Evolutionary conservation across 37 sponge, comb jelly and placozoan species (phyloP).

Genomic region (Lycopodina hypogea): DNA sequence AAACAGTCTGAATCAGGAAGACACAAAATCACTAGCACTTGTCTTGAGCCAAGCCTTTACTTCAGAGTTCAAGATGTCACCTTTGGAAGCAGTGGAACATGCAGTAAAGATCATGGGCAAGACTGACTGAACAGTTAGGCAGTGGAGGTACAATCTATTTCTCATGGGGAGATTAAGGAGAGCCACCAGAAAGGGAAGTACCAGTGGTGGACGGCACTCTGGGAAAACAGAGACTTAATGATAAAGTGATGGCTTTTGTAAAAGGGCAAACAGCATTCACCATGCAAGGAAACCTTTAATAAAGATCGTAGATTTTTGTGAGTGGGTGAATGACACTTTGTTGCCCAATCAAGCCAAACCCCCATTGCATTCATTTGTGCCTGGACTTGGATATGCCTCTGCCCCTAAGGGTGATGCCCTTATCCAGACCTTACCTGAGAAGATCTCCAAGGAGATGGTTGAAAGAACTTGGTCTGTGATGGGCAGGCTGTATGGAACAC

Average conservation of each 20-base stretch:
- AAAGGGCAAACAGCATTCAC: neutral
- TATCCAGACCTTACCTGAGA: neutral
- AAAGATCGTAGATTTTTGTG: neutral
- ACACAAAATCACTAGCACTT: constrained; percentile 3
- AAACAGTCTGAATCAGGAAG: constrained; percentile 3
- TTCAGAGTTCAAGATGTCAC: neutral
- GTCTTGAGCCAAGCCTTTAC: neutral
- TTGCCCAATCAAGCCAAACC: neutral
- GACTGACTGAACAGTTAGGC: neutral
- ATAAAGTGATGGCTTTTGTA: neutral
- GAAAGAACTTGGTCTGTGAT: neutral
- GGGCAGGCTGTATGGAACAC: too few relatives aligned
- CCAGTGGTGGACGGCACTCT: neutral
- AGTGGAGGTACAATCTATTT: neutral
- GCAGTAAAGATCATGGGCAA: constrained; percentile 2
- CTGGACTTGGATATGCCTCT: constrained; percentile 1
- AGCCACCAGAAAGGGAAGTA: constrained; percentile 6
- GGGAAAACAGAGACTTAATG: constrained; percentile 2
- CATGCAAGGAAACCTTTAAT: constrained; percentile 4
- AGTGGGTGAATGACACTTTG: constrained; percentile 1
- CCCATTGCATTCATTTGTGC: neutral
- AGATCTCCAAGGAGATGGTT: constrained; percentile 11
- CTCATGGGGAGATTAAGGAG: neutral
- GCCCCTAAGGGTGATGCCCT: neutral
- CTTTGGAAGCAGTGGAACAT: neutral